A percentile compares a stretch with the other conserved stretches of the same genome.
Conservation (phyloP, 2,797 vertebrate species). For the Leuciscus waleckii region DNA sequence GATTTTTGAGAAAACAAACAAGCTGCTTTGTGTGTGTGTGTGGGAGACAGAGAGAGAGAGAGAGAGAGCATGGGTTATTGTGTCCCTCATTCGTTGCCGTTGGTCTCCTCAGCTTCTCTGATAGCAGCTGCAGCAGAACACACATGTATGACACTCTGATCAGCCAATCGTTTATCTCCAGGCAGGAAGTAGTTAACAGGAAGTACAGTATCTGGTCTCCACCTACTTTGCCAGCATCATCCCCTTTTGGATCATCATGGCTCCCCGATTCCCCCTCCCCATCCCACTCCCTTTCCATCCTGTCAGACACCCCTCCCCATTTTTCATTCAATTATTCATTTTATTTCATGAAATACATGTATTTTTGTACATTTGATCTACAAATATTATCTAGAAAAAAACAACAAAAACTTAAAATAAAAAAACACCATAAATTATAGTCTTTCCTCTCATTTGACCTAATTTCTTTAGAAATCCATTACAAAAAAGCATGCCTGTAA, state of each 20-base stretch:
- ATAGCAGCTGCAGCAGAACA: not conserved
- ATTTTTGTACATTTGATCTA: not conserved
- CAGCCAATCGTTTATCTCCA: slow-evolving; percentile 32
- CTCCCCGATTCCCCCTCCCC: slow-evolving; percentile 31
- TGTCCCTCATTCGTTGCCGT: slow-evolving; percentile 15
- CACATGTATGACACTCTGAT: not conserved
- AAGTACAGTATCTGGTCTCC: slow-evolving; percentile 48
- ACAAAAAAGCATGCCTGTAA: slow-evolving; percentile 1
- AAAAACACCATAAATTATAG: not conserved
- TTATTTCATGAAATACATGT: not conserved
- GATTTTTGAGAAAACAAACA: slow-evolving; percentile 21
- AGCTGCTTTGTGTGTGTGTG: not conserved
- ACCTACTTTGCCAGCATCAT: slow-evolving; percentile 60
- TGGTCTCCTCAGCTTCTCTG: slow-evolving; percentile 3
- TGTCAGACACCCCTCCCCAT: not conserved
- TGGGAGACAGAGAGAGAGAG: not conserved
- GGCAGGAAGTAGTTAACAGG: slow-evolving; percentile 54
- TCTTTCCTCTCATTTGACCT: not conserved
- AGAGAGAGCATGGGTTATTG: not conserved
- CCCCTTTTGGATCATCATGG: slow-evolving; percentile 31
- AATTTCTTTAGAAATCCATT: not conserved
- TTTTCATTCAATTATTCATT: not conserved
- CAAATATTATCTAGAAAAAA: not conserved
- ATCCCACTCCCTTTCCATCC: not conserved
- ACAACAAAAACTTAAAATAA: not conserved